Base-by-base conservation (phyloP, 2,113 vertebrate genomes). In the Podarcis raffonei region DNA sequence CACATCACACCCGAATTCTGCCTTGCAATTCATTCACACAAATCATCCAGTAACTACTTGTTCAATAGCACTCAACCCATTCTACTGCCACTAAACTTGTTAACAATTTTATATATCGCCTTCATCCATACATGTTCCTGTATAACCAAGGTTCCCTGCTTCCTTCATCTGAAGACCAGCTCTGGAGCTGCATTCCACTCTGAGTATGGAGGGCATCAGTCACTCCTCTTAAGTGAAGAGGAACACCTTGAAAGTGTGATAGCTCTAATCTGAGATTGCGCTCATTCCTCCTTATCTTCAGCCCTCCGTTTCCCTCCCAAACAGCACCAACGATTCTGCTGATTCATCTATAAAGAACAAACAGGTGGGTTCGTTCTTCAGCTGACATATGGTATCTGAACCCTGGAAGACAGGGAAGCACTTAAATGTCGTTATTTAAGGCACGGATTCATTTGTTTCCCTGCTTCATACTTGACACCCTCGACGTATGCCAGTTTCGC, bases 351-450 rank as follows among this genome's bases (percentile, higher is more conserved):
- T 72, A 84, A 89, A 84, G 20, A 65, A 82, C 89, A 15, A 2
- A 74, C 18, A 84, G 48, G 42, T 84, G 18, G 18, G 42, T 84
- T 42, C 18, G 22, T 57, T 74, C 30, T 32, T 35, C 13, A 2
- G 42, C 35, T 3, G 39, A 79, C 4, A 15, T 1, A 27, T 4
- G 77, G 16, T 1, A n/a, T 1, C 59, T 2, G n/a, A 15, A 86
- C 1, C 18, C 2, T 66, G 35, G 65, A 1, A 65, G 39, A 53
- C 0, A 39, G 0, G 0, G 77, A 85, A 9, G 22, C 79, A 1
- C 37, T 23, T 18, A 7, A 39, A 32, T 42, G 18, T 42, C 5
- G 23, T 65, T 59, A 25, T 66, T 8, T 68, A 30, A 1, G 79
- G 8, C 78, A 35, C 25, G 1, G 4, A 65, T 89, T 74, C 25